phyloP scores from a whole-genome alignment of 2,113 vertebrate species.

The Taurulus bubalis region DNA sequence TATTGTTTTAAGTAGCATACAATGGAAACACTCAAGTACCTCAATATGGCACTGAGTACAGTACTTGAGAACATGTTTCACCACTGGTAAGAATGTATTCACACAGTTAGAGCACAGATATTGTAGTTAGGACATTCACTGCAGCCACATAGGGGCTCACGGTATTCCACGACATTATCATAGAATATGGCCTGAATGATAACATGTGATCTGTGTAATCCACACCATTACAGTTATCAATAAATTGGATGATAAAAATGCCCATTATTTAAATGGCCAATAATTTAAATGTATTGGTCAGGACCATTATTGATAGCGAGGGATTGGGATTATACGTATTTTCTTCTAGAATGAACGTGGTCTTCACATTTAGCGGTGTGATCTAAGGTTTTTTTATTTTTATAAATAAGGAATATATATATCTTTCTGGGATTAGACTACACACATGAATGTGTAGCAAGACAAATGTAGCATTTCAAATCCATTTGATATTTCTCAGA shows the following conservation, averaged over 20 bases:
- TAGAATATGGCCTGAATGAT: not conserved
- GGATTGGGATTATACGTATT: constrained; percentile 23
- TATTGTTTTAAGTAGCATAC: not conserved
- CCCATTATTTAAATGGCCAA: not conserved
- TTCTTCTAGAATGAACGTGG: constrained; percentile 47
- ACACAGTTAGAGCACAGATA: not conserved
- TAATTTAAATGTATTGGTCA: not conserved
- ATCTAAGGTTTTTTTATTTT: not conserved
- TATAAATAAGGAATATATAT: not conserved
- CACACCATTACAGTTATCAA: not conserved
- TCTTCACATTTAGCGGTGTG: constrained; percentile 20
- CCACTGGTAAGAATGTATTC: not conserved
- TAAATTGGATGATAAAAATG: not conserved
- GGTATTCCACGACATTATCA: not conserved
- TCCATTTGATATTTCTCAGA: not conserved
- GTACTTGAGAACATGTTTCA: not conserved
- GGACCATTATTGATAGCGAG: constrained; percentile 4
- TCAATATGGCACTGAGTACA: not conserved
- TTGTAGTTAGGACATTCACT: not conserved
- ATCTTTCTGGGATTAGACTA: accelerated
- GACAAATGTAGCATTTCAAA: accelerated
- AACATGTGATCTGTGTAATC: not conserved
- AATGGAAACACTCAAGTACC: not conserved
- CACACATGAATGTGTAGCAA: accelerated
- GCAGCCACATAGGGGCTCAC: too few relatives aligned